Evolutionary conservation across 2,797 vertebrate genomes (phyloP), one percentile per base, ranked within the genome.

Genomic region (Parotocinclus haroldoi): DNA sequence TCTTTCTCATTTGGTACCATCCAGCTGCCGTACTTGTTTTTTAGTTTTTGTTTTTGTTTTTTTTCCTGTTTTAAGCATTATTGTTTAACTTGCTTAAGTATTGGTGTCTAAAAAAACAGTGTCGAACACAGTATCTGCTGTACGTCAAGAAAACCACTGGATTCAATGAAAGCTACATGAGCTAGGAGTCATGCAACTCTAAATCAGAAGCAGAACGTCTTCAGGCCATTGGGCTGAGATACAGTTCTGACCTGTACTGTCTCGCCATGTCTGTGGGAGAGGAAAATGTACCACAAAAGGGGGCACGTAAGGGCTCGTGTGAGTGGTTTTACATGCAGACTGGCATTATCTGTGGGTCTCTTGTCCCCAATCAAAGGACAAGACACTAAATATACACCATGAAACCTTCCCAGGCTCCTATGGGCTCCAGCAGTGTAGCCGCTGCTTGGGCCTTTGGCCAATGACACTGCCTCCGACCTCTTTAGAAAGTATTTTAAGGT

Each of bases 401-500:
- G 51, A 85, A 85, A 87, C 86, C 85, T 87, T 90, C 86, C 84
- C 88, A 88, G 84, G 84, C 89, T 90, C 80, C 85, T 88, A 80
- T 81, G 76, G 83, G 85, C 80, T 86, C 79, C 66, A 71, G 82
- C 66, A 83, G 76, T 73, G 83, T 75, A 71, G 85, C 86, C 83
- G 75, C 84, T 62, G 76, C 77, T 83, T 84, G 88, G 89, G 87
- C 84, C 82, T 77, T 85, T 84, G 88, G 87, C 87, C 88, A 90
- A 88, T 86, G 87, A 88, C 88, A 90, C 86, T 85, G 85, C 87
- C 85, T 85, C 82, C 85, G 87, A 89, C 88, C 89, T 91, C 86
- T 88, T 86, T 79, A 81, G 83, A 90, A 89, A 91, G 89, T 91
- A 91, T 91, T 91, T 92, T 91, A 91, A 91, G 91, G 90, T 92